Evolutionary conservation across 2,797 vertebrate genomes (phyloP).

Genomic region (Clarias laeviceps): DNA sequence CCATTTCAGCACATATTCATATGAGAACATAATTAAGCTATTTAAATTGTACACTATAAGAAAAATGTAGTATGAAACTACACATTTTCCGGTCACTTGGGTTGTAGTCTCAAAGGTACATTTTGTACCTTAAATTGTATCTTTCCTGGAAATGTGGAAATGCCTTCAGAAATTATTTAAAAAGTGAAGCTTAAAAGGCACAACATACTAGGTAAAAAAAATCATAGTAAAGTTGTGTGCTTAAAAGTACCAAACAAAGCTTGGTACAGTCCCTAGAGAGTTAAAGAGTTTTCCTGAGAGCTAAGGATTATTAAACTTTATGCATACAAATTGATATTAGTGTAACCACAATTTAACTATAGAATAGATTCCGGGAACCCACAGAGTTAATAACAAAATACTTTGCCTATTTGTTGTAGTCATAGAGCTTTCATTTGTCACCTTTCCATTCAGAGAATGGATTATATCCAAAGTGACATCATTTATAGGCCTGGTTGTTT

Average conservation of each 20-base stretch:
- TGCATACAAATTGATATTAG: neutral
- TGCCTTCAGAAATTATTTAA: neutral
- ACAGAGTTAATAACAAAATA: neutral
- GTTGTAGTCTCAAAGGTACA: neutral
- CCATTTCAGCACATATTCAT: neutral
- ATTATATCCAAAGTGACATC: neutral
- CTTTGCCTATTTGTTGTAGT: neutral
- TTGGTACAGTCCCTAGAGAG: neutral
- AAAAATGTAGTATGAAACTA: neutral
- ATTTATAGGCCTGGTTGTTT: neutral
- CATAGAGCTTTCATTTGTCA: neutral
- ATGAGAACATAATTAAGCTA: neutral
- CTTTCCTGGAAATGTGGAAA: neutral
- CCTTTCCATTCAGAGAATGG: neutral
- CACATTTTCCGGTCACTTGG: too few species aligned
- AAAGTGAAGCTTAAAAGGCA: neutral
- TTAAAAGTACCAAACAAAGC: neutral
- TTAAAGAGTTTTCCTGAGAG: neutral
- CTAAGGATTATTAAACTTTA: neutral
- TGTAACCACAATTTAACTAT: neutral
- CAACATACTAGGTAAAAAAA: neutral
- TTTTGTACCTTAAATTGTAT: neutral
- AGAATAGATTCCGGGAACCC: neutral
- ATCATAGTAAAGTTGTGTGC: neutral
- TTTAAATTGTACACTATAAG: neutral